A percentile compares a stretch with the other conserved stretches of the same genome.
Evolutionary conservation across 2,113 vertebrate genomes (phyloP).

Genomic region (Paraplagusia blochii): DNA sequence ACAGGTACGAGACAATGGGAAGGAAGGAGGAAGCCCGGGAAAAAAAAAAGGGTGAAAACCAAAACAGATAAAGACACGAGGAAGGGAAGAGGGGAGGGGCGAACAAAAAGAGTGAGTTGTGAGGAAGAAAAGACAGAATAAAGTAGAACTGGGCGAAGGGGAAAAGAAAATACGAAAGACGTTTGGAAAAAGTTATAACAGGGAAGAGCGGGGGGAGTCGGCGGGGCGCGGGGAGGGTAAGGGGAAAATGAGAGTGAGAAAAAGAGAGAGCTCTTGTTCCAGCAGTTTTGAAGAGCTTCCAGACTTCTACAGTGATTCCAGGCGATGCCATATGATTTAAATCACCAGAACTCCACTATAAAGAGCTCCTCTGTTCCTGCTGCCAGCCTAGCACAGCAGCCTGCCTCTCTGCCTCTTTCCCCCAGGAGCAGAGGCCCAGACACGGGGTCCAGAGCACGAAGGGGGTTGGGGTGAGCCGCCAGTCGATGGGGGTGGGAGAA

Average conservation of each 20-base stretch:
- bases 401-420: slow-evolving; percentile 69
- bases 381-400: slow-evolving; percentile 80
- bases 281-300: slow-evolving; percentile 77
- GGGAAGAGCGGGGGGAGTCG: too few species aligned
- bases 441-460: slow-evolving; percentile 64
- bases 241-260: slow-evolving; percentile 31
- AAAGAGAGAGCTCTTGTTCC: slow-evolving; percentile 75
- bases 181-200: slow-evolving; percentile 71
- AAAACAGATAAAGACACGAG: slow-evolving; percentile 51
- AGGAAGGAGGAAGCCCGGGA: slow-evolving; percentile 30
- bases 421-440: slow-evolving; percentile 72
- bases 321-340: slow-evolving; percentile 87
- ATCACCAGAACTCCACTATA: slow-evolving; percentile 85
- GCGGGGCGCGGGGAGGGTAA: slow-evolving; percentile 33
- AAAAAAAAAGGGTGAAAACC: slow-evolving; percentile 21
- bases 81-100: slow-evolving; percentile 9
- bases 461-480: neutral
- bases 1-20: slow-evolving; percentile 49
- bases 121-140: slow-evolving; percentile 56
- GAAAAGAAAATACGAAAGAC: slow-evolving; percentile 71
- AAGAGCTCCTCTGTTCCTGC: slow-evolving; percentile 83
- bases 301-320: slow-evolving; percentile 78
- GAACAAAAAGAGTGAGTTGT: slow-evolving; percentile 28
- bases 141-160: slow-evolving; percentile 49
- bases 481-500: slow-evolving; percentile 12